Conservation (phyloP, 2,113 vertebrate species). For the Puntigrus tetrazona region DNA sequence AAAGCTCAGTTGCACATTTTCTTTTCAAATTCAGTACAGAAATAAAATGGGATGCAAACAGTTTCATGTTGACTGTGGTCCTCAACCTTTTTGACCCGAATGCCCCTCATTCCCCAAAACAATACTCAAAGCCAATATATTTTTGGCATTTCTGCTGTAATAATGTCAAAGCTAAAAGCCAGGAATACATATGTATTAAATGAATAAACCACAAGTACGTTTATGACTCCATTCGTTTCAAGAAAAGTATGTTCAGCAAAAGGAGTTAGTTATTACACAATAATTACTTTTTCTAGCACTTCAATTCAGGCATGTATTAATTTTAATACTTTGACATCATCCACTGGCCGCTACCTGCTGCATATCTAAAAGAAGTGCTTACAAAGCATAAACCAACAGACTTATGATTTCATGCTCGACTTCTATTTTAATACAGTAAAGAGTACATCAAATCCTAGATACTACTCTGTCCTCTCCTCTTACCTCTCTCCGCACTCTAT, state of each 20-base stretch:
- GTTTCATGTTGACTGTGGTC: neutral
- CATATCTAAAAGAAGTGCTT: constrained; percentile 3
- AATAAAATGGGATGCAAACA: neutral
- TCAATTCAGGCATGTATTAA: neutral
- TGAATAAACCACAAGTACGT: neutral
- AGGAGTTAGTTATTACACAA: neutral
- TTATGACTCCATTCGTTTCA: neutral
- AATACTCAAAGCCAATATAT: neutral
- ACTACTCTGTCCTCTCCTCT: constrained; percentile 41
- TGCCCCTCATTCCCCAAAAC: neutral
- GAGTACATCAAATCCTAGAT: constrained; percentile 47
- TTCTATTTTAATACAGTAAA: constrained; percentile 10
- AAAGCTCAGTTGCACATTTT: neutral
- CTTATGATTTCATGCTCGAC: neutral
- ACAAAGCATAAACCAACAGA: neutral
- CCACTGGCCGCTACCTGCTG: neutral
- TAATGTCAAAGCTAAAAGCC: neutral
- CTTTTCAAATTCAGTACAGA: neutral
- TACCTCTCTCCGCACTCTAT: constrained; percentile 49
- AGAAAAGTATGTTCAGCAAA: neutral
- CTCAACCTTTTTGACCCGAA: neutral
- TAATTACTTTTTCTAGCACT: neutral
- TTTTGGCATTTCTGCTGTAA: neutral
- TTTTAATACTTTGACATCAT: neutral
- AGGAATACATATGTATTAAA: neutral